These are phyloP conservation scores for Muraenolepis orangiensis DNA, from an alignment of 2,797 vertebrate genomes.

Conservation along the genomic window DNA sequence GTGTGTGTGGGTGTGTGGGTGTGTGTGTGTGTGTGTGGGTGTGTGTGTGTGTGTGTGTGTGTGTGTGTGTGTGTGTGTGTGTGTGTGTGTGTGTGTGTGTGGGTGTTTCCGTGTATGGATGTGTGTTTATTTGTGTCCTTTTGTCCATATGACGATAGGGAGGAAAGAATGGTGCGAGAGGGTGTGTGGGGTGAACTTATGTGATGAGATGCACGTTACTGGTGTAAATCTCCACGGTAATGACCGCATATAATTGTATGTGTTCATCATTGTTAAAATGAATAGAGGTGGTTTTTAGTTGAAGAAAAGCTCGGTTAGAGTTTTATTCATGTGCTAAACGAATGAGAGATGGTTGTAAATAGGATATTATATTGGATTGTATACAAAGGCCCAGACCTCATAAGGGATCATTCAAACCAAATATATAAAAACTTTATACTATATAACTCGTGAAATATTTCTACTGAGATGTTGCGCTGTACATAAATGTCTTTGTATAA, in stretches of 20 bases:
- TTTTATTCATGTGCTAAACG: conserved; percentile 28
- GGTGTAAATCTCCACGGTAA: background rate
- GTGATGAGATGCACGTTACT: background rate
- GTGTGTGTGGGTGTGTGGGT: conserved; percentile 5
- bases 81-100: background rate
- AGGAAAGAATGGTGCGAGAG: background rate
- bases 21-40: background rate
- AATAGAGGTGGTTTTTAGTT: background rate
- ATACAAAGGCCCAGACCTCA: conserved; percentile 4
- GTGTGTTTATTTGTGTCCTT: too few species aligned
- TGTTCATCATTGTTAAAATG: conserved; percentile 23
- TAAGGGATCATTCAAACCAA: conserved; percentile 1
- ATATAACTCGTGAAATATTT: background rate
- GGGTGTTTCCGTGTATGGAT: conserved; percentile 5
- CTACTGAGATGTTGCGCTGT: background rate
- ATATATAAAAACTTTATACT: conserved; percentile 14
- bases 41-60: background rate
- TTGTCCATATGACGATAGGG: too few species aligned
- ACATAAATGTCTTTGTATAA: background rate
- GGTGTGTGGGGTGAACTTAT: background rate
- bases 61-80: background rate
- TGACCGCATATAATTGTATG: background rate
- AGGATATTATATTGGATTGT: conserved; percentile 14
- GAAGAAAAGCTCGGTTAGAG: conserved; percentile 5
- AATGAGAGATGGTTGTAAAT: conserved; percentile 36